These are phyloP conservation scores for Pecten maximus DNA, from an alignment of 2,888 invertebrate species.

Conservation along the genomic window DNA sequence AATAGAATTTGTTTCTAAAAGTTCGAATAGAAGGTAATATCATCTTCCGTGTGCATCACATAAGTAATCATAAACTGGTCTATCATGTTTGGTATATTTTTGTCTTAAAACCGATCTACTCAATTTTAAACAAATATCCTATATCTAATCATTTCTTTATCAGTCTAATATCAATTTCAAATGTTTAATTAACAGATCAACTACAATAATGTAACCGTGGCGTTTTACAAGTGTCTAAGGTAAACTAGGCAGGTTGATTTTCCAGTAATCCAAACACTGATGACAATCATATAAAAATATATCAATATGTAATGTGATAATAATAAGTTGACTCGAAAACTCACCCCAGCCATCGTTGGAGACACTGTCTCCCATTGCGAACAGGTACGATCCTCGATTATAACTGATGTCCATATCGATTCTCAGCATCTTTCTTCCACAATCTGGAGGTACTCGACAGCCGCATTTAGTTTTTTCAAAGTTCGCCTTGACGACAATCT, in stretches of 20 bases:
- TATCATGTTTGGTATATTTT: no score
- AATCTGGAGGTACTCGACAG: conserved; percentile 51
- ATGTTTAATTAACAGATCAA: background rate
- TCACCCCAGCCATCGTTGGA: conserved; percentile 53
- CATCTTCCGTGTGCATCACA: no score
- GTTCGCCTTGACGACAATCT: background rate
- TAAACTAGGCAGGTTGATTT: background rate
- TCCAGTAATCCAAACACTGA: no score
- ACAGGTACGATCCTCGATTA: conserved; percentile 45
- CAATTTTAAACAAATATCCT: no score
- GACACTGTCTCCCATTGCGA: conserved; percentile 56
- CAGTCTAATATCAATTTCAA: background rate
- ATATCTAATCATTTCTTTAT: no score
- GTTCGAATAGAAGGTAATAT: no score
- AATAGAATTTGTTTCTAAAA: background rate
- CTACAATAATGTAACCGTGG: background rate
- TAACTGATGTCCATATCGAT: conserved; percentile 51
- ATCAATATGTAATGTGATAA: background rate
- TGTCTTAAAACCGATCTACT: no score
- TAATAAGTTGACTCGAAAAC: background rate
- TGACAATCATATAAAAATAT: no score
- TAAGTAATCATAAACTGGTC: no score
- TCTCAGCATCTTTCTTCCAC: conserved; percentile 57
- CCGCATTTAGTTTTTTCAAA: conserved; percentile 22
- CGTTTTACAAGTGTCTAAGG: no score